phyloP scores from a whole-genome alignment of 2,113 vertebrate species.

The Otis tarda region DNA sequence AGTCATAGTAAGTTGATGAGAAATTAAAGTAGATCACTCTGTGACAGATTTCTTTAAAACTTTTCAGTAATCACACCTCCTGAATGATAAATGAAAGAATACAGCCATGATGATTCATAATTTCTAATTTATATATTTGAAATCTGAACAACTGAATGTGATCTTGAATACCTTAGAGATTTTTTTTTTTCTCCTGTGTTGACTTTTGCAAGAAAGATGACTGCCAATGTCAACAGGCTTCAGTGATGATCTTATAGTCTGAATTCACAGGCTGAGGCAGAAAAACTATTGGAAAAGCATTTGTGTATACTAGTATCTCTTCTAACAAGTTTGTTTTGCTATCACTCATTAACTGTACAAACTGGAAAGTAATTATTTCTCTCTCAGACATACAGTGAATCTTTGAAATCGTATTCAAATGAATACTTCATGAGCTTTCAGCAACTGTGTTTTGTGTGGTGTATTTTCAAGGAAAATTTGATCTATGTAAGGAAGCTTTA shows the following conservation, averaged over 20 bases:
- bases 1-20: neutral
- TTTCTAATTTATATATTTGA: neutral
- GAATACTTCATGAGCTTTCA: neutral
- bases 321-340: neutral
- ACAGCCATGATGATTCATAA: neutral
- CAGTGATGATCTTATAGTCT: neutral
- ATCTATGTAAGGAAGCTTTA: neutral
- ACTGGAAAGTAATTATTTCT: neutral
- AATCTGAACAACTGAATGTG: neutral
- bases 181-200: neutral
- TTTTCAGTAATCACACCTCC: neutral
- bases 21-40: neutral
- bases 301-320: neutral
- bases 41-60: neutral
- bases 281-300: neutral
- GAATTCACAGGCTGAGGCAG: neutral
- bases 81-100: neutral
- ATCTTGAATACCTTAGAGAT: neutral
- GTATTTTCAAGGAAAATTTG: neutral
- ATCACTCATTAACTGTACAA: neutral
- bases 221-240: neutral
- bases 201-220: neutral
- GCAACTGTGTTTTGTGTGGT: neutral
- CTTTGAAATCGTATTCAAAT: neutral
- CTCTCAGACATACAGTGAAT: neutral